Percentiles rank a stretch among this genome's conserved stretches.
These are phyloP conservation scores for Drosophila sp. DNA, from an alignment of 1,140 invertebrate species.

Conservation along the genomic window DNA sequence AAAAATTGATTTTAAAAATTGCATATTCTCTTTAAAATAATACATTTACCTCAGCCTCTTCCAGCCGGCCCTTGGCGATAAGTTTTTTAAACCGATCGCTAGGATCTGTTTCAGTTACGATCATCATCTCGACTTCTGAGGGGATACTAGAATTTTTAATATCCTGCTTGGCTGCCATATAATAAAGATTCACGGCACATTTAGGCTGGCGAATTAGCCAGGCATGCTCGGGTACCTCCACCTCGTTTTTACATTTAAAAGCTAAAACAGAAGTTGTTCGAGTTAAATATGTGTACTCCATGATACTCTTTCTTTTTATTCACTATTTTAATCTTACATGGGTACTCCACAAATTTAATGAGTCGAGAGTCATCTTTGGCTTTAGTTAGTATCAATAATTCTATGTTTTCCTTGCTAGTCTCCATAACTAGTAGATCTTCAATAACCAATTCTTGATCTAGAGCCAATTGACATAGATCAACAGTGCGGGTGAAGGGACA, in stretches of 20 bases:
- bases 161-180: constrained; percentile 53
- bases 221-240: constrained; percentile 63
- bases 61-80: constrained; percentile 73
- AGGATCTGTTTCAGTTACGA: constrained; percentile 79
- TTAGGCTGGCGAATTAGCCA: constrained; percentile 79
- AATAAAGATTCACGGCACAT: constrained; percentile 77
- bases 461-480: constrained; percentile 22
- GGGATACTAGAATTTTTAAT: constrained; percentile 36
- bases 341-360: constrained; percentile 77
- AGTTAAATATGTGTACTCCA: not conserved
- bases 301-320: too few relatives aligned
- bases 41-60: constrained; percentile 73
- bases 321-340: constrained; percentile 50
- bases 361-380: constrained; percentile 40
- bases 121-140: constrained; percentile 71
- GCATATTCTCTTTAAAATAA: not conserved
- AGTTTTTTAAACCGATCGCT: constrained; percentile 80
- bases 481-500: constrained; percentile 69
- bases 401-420: constrained; percentile 67
- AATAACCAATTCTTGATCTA: constrained; percentile 45
- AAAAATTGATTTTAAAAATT: not conserved
- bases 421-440: constrained; percentile 76
- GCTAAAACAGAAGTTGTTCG: constrained; percentile 34
- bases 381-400: constrained; percentile 71
- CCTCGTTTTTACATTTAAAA: constrained; percentile 71